Conservation (phyloP, 2,113 vertebrate genomes). For the Plestiodon gilberti region DNA sequence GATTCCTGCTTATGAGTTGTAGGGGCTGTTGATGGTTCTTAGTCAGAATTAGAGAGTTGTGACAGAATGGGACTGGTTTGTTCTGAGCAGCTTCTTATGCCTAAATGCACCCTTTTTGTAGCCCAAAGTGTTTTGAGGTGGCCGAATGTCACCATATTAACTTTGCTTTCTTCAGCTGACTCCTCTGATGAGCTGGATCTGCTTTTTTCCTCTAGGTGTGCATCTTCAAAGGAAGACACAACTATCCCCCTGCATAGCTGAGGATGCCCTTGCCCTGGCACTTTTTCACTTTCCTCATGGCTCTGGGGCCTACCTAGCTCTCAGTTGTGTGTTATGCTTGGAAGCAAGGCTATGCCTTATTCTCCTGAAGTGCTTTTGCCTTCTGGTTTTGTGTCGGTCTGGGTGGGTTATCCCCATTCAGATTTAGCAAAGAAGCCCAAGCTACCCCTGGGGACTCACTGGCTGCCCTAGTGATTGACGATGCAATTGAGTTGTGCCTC, state of each 20-base stretch:
- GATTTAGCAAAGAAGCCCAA: not conserved
- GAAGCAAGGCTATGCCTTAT: not conserved
- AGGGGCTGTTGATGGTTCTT: too few relatives aligned
- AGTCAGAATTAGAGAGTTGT: not conserved
- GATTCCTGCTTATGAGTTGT: not conserved
- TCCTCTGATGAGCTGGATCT: not conserved
- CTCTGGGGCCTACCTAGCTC: not conserved
- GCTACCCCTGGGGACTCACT: not conserved
- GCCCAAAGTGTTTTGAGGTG: not conserved
- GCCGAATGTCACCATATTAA: not conserved
- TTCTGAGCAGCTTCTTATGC: not conserved
- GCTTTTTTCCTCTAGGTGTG: not conserved
- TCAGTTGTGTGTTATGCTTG: not conserved
- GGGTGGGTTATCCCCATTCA: not conserved
- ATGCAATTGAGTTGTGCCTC: not conserved
- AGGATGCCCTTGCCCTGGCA: not conserved
- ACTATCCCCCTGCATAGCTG: not conserved
- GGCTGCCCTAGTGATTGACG: not conserved
- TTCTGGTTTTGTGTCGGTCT: not conserved
- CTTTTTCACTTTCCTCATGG: not conserved
- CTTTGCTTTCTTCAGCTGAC: not conserved
- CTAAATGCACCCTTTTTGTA: not conserved
- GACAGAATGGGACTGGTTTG: not conserved
- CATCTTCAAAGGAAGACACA: not conserved
- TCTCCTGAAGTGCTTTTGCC: not conserved